Evolutionary conservation across 2,113 vertebrate genomes (phyloP).

Genomic region (Himantopus leucocephalus): DNA sequence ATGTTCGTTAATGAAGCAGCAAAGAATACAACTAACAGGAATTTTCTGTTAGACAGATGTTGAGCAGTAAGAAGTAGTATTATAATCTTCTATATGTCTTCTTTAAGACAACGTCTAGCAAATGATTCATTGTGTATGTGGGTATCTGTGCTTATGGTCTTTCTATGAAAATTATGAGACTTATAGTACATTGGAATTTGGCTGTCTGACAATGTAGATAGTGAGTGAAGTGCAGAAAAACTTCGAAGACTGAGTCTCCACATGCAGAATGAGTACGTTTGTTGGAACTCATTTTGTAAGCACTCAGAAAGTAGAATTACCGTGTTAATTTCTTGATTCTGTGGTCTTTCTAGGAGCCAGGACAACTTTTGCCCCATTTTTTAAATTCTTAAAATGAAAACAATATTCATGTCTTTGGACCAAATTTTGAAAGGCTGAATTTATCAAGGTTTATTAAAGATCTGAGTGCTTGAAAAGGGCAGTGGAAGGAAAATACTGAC

Average conservation of each 20-base stretch:
- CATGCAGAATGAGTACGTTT: not conserved
- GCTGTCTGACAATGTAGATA: not conserved
- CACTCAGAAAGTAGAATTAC: not conserved
- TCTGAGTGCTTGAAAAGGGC: not conserved
- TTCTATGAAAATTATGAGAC: not conserved
- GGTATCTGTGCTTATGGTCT: not conserved
- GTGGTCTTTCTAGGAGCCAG: not conserved
- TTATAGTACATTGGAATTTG: not conserved
- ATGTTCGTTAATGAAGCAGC: not conserved
- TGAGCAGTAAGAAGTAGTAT: not conserved
- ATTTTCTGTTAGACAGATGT: not conserved
- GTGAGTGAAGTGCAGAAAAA: not conserved
- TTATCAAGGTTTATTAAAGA: not conserved
- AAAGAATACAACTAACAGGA: not conserved
- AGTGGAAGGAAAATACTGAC: not conserved
- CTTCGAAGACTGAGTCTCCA: not conserved
- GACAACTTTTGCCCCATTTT: not conserved
- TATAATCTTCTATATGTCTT: not conserved
- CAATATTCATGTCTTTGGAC: not conserved
- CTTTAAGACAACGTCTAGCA: not conserved
- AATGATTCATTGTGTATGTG: not conserved
- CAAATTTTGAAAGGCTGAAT: not conserved
- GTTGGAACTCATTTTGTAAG: not conserved
- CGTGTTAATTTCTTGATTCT: not conserved
- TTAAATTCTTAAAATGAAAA: not conserved